Evolutionary conservation across 2,888 invertebrate species (phyloP), one percentile per base, ranked within the genome.

Genomic region (Drymonia ruficornis): DNA sequence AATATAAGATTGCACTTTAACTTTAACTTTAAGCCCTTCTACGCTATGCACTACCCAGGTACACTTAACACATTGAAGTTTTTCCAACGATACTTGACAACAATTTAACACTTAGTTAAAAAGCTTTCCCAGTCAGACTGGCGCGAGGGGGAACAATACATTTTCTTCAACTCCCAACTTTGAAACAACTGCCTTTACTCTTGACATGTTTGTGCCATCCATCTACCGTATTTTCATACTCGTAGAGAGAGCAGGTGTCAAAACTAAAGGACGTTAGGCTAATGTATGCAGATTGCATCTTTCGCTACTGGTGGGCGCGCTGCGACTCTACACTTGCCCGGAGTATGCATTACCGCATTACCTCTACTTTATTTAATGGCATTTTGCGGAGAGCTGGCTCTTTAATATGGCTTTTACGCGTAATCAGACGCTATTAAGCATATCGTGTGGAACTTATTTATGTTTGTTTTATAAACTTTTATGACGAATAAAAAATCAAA

Each of bases 271-370:
- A 86, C 85, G 84, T 89, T 87, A 86, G 86, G 87, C 84, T 91
- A 92, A 92, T 92, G 89, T 86, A 91, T 92, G 91, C 90, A 91
- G 90, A 91, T 91, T 91, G 91, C 89, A 87, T 86, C 88, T 86
- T 83, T 83, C 80, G 80, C 83, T 78, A 78, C 80, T 74, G 71
- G 54, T 52, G 57, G 63, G 70, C 70, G 61, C 66, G 71, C 63
- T 56, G 65, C 61, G 65, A 70, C 61, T 63, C 67, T 63, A 63
- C 57, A 55, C 65, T 63, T 63, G 54, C 64, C 58, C 65, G 61
- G 64, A 67, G 76, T 70, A 72, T 74, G 78, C 78, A 78, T 80
- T 80, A 81, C 79, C 74, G 78, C 83, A 81, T 84, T 84, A 80
- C 77, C 80, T 77, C 76, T 76, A 83, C 80, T 81, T 81, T 83